Base-by-base conservation (phyloP, 2,797 vertebrate species). In the Lacerta bilineata region DNA sequence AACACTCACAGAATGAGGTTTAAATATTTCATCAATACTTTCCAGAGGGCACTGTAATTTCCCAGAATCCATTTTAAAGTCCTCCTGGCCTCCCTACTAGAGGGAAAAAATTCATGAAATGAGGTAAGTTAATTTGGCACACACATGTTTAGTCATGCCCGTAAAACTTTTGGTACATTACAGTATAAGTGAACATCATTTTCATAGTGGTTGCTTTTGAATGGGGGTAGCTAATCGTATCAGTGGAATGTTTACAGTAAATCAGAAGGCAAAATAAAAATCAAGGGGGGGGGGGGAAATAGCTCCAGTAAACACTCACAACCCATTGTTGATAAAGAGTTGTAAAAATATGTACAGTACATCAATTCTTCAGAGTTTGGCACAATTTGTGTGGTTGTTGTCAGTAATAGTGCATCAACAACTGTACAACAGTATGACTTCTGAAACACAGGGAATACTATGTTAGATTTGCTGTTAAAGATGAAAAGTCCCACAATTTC, bases 81-180 rank as follows among this genome's bases (percentile, higher is more conserved):
- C 68, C 86, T 91, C 87, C 27, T 33, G 29, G 6, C 3, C 29
- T 74, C 23, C 97, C 97, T 97, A 97, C 97, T 97, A 97, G 97
- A 97, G 97, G 96, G 96, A 96, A 96, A 77, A 71, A 98, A 98
- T 96, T 90, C 96, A 96, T 96, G 95, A 97, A 97, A 98, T 98
- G 98, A 99, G 98, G 98, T 99, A 98, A 99, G 98, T 97, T 97
- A 97, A 98, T 99, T 98, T 99, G 98, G 98, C 98, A 99, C 98
- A 99, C 98, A 55, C 50, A 97, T 96, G 96, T 98, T 97, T 97
- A 97, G 97, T 97, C 96, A 97, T 96, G 97, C 98, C 97, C 97
- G 97, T 98, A 97, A 96, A 97, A 97, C 97, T 98, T 98, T 98
- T 98, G 98, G 98, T 98, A 98, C 98, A 97, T 97, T 97, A 97